Conservation (phyloP, 2,113 vertebrate genomes). For the Crotalus viridis region DNA sequence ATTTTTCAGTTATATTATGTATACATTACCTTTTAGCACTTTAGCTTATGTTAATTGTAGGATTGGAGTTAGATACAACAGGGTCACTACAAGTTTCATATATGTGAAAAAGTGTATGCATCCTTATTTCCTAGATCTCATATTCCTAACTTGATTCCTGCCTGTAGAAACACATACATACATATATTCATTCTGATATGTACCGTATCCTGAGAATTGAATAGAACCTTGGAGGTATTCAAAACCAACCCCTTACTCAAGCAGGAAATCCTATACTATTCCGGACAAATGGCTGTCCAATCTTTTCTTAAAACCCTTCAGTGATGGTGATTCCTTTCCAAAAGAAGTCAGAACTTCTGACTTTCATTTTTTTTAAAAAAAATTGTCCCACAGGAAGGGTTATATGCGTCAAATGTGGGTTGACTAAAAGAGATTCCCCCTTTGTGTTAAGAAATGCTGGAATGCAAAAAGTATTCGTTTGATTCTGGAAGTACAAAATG, state of each 20-base stretch:
- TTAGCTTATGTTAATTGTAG: not conserved
- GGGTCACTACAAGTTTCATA: not conserved
- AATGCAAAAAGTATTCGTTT: slow-evolving; percentile 48
- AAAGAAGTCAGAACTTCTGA: not conserved
- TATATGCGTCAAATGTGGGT: slow-evolving; percentile 24
- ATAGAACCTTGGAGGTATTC: not conserved
- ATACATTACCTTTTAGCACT: not conserved
- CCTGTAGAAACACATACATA: not conserved
- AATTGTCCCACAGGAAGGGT: slow-evolving; percentile 1
- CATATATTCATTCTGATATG: not conserved
- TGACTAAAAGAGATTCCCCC: slow-evolving; percentile 27
- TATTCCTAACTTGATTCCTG: not conserved
- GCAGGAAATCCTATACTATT: not conserved
- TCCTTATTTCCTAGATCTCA: not conserved
- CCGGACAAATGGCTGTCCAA: not conserved
- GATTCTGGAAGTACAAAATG: slow-evolving; percentile 35
- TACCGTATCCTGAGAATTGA: not conserved
- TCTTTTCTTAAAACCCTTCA: not conserved
- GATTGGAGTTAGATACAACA: not conserved
- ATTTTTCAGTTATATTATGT: not conserved
- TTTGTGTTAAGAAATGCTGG: slow-evolving; percentile 33
- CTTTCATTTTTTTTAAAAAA: not conserved
- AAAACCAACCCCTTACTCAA: not conserved
- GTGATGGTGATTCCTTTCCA: slow-evolving; percentile 6
- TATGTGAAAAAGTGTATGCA: not conserved